Percentiles rank a stretch among this genome's conserved stretches.
Conservation (phyloP, 1,140 invertebrate genomes). For the Phymastichus coffea region DNA sequence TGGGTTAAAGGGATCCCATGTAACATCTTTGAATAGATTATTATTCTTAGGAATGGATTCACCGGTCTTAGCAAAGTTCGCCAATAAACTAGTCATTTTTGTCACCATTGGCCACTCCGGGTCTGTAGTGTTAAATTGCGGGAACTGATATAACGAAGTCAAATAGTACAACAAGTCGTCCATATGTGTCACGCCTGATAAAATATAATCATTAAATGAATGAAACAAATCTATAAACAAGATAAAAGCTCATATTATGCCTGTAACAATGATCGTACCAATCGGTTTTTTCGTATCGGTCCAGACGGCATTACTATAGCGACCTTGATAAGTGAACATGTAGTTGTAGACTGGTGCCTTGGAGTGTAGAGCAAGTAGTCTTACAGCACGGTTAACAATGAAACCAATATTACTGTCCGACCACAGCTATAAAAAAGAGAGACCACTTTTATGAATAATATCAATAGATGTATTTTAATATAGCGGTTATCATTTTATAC, state of each 20-base stretch:
- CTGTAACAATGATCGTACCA: constrained; percentile 30
- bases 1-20: constrained; percentile 57
- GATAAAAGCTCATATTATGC: too few relatives aligned
- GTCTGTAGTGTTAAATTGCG: constrained; percentile 35
- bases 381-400: constrained; percentile 28
- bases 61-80: constrained; percentile 45
- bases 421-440: constrained; percentile 31
- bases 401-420: constrained; percentile 34
- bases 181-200: too few relatives aligned
- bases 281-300: constrained; percentile 36
- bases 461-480: background rate
- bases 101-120: constrained; percentile 40
- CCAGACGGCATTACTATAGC: constrained; percentile 33
- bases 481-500: too few relatives aligned
- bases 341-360: constrained; percentile 37
- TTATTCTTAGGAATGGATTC: constrained; percentile 37
- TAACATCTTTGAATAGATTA: constrained; percentile 46
- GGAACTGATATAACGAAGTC: constrained; percentile 35
- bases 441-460: background rate
- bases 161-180: background rate
- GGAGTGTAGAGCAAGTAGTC: constrained; percentile 29
- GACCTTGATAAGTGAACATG: constrained; percentile 40
- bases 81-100: constrained; percentile 39
- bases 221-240: too few relatives aligned
- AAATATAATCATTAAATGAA: too few relatives aligned